Percentiles rank a stretch among this genome's conserved stretches.
These are phyloP conservation scores for Athalia rosae DNA, from an alignment of 2,888 invertebrate genomes.

Conservation along the genomic window DNA sequence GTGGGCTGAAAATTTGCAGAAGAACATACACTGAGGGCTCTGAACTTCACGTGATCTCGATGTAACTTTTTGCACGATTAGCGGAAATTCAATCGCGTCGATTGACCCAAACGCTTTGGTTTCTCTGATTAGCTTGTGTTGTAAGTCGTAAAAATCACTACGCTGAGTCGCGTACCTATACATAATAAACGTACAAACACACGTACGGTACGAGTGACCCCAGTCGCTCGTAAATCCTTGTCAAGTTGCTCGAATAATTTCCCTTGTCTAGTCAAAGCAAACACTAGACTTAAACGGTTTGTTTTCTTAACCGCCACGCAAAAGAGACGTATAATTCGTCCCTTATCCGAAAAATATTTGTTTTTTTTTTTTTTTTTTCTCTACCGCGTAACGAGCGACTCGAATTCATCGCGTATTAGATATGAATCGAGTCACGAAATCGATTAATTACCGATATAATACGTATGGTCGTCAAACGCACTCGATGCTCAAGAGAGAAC, in stretches of 20 bases:
- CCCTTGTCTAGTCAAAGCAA: constrained; percentile 10
- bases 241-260: constrained; percentile 34
- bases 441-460: too few relatives aligned
- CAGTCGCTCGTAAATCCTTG: constrained; percentile 19
- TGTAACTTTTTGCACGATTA: constrained; percentile 5
- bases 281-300: not conserved
- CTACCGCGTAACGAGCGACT: too few relatives aligned
- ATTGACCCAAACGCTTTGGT: constrained; percentile 29
- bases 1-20: too few relatives aligned
- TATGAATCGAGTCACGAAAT: too few relatives aligned
- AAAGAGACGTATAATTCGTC: too few relatives aligned
- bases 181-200: not conserved
- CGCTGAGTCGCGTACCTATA: not conserved
- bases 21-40: too few relatives aligned
- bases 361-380: too few relatives aligned
- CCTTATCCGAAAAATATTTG: constrained; percentile 2
- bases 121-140: constrained; percentile 23
- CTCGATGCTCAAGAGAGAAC: too few relatives aligned
- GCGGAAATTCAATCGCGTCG: constrained; percentile 18
- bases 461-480: too few relatives aligned
- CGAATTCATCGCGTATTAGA: too few relatives aligned
- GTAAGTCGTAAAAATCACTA: constrained; percentile 28
- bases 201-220: not conserved
- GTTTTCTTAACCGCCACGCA: not conserved
- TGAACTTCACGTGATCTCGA: too few relatives aligned